Percentiles rank a stretch among this genome's conserved stretches.
Conservation (phyloP, 2,888 invertebrate genomes). For the Odontomyia ornata region DNA sequence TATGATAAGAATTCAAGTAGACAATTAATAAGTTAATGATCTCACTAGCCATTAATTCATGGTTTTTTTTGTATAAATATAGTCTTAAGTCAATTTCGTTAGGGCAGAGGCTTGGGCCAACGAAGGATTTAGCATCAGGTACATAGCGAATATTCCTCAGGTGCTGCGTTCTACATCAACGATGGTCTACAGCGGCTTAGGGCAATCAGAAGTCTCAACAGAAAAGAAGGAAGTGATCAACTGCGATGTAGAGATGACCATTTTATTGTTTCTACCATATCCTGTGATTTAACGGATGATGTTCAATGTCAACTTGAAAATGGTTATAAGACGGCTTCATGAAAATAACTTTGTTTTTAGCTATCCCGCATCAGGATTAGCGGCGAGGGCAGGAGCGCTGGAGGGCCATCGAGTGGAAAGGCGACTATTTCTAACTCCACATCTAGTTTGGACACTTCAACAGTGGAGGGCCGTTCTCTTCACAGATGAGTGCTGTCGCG, state of each 20-base stretch:
- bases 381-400: too few species aligned
- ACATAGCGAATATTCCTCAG: not conserved
- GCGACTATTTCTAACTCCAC: not conserved
- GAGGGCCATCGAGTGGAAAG: constrained; percentile 11
- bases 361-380: not conserved
- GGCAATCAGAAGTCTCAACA: not conserved
- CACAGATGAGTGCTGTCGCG: too few species aligned
- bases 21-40: not conserved
- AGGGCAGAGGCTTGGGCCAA: not conserved
- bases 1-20: not conserved
- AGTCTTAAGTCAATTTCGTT: not conserved
- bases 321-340: not conserved
- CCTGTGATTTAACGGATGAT: not conserved
- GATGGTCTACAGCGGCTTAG: constrained; percentile 1
- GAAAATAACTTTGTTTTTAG: not conserved
- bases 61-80: not conserved
- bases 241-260: not conserved
- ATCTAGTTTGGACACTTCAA: not conserved
- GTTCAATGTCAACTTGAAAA: not conserved
- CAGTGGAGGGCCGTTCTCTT: too few species aligned
- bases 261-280: not conserved
- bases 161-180: not conserved
- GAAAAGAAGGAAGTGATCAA: not conserved
- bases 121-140: not conserved
- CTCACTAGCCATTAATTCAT: not conserved